A percentile compares a stretch with the other conserved stretches of the same genome.
Conservation (phyloP, 1,140 invertebrate genomes). For the Drusus annulatus region DNA sequence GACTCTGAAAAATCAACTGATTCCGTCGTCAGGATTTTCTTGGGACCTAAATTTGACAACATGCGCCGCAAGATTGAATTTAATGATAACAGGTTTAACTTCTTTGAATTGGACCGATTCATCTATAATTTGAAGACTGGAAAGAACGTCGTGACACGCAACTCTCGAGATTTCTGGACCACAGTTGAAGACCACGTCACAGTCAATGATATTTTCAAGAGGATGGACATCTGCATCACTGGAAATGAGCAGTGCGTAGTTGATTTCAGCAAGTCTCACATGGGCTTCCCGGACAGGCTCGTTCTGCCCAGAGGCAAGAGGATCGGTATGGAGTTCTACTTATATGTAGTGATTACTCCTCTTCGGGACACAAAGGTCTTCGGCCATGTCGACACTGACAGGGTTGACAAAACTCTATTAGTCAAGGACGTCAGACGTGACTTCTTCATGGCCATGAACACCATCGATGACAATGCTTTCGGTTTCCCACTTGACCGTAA, state of each 20-base stretch:
- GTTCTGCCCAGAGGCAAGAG: slow-evolving; percentile 78
- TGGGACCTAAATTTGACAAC: slow-evolving; percentile 75
- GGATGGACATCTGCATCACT: slow-evolving; percentile 64
- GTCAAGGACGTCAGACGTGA: slow-evolving; percentile 70
- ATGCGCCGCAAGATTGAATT: slow-evolving; percentile 69
- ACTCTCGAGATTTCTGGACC: slow-evolving; percentile 77
- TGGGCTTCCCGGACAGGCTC: slow-evolving; percentile 76
- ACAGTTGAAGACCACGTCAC: slow-evolving; percentile 70
- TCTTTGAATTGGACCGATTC: slow-evolving; percentile 81
- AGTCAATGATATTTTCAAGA: slow-evolving; percentile 65
- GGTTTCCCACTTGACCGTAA: slow-evolving; percentile 79
- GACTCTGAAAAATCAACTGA: slow-evolving; percentile 72
- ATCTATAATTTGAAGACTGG: slow-evolving; percentile 75
- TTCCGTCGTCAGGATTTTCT: slow-evolving; percentile 73
- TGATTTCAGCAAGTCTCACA: slow-evolving; percentile 64
- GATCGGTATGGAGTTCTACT: slow-evolving; percentile 75
- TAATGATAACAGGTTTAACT: slow-evolving; percentile 72
- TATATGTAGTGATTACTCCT: slow-evolving; percentile 78
- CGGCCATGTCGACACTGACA: slow-evolving; percentile 61
- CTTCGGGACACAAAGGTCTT: slow-evolving; percentile 60
- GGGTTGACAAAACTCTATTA: slow-evolving; percentile 65
- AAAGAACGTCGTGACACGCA: slow-evolving; percentile 77
- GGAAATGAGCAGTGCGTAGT: slow-evolving; percentile 62
- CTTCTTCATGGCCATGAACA: slow-evolving; percentile 76
- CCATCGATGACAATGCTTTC: slow-evolving; percentile 72